phyloP scores from a whole-genome alignment of 1,140 invertebrate species.

The Hylaeus anthracinus region DNA sequence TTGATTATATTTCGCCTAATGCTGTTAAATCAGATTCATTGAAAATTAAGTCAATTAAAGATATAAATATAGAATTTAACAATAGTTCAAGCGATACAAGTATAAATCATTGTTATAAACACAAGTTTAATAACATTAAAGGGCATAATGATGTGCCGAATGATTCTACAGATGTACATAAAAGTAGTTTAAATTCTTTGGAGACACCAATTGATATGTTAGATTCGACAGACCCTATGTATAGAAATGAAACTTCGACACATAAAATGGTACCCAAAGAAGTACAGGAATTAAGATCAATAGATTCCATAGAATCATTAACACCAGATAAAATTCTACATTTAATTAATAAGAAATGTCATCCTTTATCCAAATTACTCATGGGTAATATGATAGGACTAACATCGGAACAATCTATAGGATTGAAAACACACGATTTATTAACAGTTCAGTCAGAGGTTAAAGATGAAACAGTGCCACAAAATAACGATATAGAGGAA shows the following conservation, averaged over 20 bases:
- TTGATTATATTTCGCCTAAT: slow-evolving; percentile 18
- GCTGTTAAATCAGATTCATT: neutral
- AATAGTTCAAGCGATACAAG: slow-evolving; percentile 13
- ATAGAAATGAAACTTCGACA: slow-evolving; percentile 10
- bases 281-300: slow-evolving; percentile 38
- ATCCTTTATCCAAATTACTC: slow-evolving; percentile 75
- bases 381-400: slow-evolving; percentile 76
- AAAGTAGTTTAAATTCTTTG: neutral
- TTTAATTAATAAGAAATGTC: slow-evolving; percentile 71
- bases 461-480: neutral
- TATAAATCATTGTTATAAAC: neutral
- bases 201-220: neutral
- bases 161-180: neutral
- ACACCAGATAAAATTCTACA: slow-evolving; percentile 74
- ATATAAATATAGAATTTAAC: neutral
- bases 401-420: slow-evolving; percentile 63
- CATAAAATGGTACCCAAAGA: slow-evolving; percentile 24
- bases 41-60: slow-evolving; percentile 21
- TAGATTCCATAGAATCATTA: slow-evolving; percentile 63
- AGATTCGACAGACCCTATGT: slow-evolving; percentile 4
- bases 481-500: neutral
- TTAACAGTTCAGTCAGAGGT: neutral
- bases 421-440: slow-evolving; percentile 8
- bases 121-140: neutral
- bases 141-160: neutral